Base-by-base conservation (phyloP, 2,888 invertebrate species). In the Sipha maydis region DNA sequence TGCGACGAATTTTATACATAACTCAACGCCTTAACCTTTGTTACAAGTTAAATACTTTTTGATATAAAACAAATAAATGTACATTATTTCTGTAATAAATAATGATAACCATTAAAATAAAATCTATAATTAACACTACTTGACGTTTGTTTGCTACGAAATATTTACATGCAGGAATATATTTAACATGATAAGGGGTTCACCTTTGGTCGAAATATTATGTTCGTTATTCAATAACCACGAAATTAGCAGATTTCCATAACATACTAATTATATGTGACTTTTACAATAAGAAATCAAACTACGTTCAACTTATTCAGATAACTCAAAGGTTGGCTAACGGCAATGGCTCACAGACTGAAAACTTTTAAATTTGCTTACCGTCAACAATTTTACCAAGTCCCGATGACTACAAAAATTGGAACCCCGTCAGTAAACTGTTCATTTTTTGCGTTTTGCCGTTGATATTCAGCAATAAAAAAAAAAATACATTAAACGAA, bases 151-250 rank as follows among this genome's bases (percentile, higher is more conserved):
- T 48, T 28, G 3, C 48, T 77, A 48, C 77, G 41, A 77, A 48
- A 48, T 77, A 77, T 77, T 77, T 77, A 77, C 77, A 77, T 28
- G 28, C 77, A 48, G 48, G 19, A 48, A n/a, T 48, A 28, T 3
- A 61, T 25, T 19, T 38, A n/a, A 80, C 67, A 17, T n/a, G 38
- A 80, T 80, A 67, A 80, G 61, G 1, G 34, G 17, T 21, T 79
- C 80, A 80, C 80, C 80, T 80, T 38, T 80, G 61, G 19, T 80
- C 80, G n/a, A 80, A 38, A 67, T 61, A 21, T 21, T 61, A 61
- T 21, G 61, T 25, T 61, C 61, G 7, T 61, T 25, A 25, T 25
- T 25, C 61, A 61, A 19, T 61, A 61, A 61, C 61, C 61, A 80
- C 61, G 38, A 38, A 80, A 61, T 80, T 67, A 61, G 38, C 61